Evolutionary conservation across 2,797 vertebrate genomes (phyloP), one percentile per base, ranked within the genome.

Genomic region (Melanotaenia maccullochi): DNA sequence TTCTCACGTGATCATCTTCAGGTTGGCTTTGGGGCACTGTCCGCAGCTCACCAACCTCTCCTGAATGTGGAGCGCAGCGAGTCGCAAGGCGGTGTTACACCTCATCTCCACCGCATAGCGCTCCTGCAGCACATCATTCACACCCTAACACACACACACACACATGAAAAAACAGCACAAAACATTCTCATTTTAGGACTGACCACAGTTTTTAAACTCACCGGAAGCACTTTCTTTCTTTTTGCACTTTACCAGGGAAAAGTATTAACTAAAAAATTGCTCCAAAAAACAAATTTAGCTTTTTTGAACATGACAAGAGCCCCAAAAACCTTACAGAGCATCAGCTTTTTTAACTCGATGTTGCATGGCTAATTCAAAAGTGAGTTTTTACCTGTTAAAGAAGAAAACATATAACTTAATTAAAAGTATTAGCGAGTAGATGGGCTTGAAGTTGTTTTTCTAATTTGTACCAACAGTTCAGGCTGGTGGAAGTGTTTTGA

Each of bases 81-180:
- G 94, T 11, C 96, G 94, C 70, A 99, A 81, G 0, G 97, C 98
- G 0, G 96, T 91, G 69, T 97, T 98, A 79, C 97, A 99, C 78
- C 97, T 96, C 97, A 99, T 99, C 81, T 99, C 97, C 60, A 98
- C 93, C 0, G 97, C 97, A 88, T 97, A 99, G 55, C 96, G 95
- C 70, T 99, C 97, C 90, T 97, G 97, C 73, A 99, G 95, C 61
- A 99, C 97, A 9, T 99, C 97, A 0, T 96, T 97, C 90, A 98
- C 97, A 64, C 97, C 97, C 98, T 99, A 58, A 85, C 35, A 83
- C n/a, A 82, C 38, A 87, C 59, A 71, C 22, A 79, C 28, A 70
- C 28, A 57, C 42, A 57, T 6, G 3, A 28, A 4, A 28, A 28
- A 59, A 25, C 5, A 16, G 11, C 30, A 42, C 11, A 35, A 47